Conservation (phyloP, 2,113 vertebrate genomes). For the Pygoscelis antarcticus region DNA sequence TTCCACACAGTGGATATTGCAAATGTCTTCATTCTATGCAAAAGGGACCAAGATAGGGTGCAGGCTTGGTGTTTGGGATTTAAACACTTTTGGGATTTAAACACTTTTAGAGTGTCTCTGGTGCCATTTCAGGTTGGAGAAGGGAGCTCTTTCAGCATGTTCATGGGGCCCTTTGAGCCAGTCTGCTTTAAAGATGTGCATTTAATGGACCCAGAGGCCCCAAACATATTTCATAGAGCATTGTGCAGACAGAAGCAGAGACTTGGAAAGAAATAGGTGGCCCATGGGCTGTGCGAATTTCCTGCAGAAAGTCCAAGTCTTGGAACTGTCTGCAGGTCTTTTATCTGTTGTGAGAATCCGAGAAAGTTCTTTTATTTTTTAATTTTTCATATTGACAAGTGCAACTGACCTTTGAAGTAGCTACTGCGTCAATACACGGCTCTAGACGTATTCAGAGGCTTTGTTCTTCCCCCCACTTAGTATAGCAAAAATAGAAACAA, state of each 20-base stretch:
- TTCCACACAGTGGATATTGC: neutral
- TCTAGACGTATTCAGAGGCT: neutral
- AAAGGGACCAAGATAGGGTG: neutral
- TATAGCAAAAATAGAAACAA: neutral
- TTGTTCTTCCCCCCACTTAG: neutral
- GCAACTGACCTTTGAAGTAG: neutral
- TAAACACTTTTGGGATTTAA: neutral
- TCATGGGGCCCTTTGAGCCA: neutral
- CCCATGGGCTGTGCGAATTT: neutral
- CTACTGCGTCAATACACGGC: neutral
- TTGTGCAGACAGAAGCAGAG: neutral
- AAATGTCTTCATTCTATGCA: neutral
- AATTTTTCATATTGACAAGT: neutral
- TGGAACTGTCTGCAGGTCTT: neutral
- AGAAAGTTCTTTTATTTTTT: neutral
- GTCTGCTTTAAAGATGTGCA: neutral
- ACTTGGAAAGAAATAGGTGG: neutral
- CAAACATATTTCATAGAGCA: neutral
- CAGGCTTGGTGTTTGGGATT: neutral
- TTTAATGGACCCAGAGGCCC: neutral
- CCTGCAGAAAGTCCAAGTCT: neutral
- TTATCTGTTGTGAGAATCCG: neutral
- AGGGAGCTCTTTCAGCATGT: neutral
- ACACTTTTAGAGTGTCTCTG: neutral
- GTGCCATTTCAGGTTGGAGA: neutral